Evolutionary conservation across 2,888 invertebrate genomes (phyloP), one percentile per base, ranked within the genome.

Genomic region (Pristionchus exspectatus): DNA sequence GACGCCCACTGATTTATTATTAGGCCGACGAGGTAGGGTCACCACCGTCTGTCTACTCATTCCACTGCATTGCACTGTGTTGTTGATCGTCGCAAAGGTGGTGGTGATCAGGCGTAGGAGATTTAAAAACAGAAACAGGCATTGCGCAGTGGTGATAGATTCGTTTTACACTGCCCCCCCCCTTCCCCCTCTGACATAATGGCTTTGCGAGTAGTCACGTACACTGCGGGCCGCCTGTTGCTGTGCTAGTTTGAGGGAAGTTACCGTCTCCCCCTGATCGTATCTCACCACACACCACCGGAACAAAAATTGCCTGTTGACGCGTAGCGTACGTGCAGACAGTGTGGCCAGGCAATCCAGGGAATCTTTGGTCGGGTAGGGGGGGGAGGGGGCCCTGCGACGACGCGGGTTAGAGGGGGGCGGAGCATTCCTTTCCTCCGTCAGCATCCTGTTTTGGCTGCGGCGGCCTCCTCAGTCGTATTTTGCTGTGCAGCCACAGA

Each of bases 311-410:
- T 50, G 44, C 44, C 44, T 50, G 44, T 59, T 59, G 59, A 18
- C 59, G 14, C 24, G 59, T 69, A 9, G 69, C 7, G 12, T 54
- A 54, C 81, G 81, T 27, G 81, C 81, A n/a, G n/a, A n/a, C 12
- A 44, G n/a, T n/a, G n/a, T n/a, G 44, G 14, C 24, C 1, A 4
- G 44, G 33, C 0, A 44, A 44, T 77, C 54, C 3, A 7, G 27
- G 44, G 81, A 54, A 81, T 81, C 81, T 24, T 81, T 81, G 74
- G 38, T 81, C 81, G 81, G n/a, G 18, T 72, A n/a, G n/a, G 5
- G 59, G 18, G 18, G n/a, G 27, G 1, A 14, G 66, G 66, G 21
- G 21, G 69, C 27, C 16, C 38, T 2, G 38, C n/a, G 69, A 27
- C n/a, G 74, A 77, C 50, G 14, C 38, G n/a, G 81, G 54, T 81